phyloP scores from a whole-genome alignment of 1,140 invertebrate species.

The Coelopa frigida region DNA sequence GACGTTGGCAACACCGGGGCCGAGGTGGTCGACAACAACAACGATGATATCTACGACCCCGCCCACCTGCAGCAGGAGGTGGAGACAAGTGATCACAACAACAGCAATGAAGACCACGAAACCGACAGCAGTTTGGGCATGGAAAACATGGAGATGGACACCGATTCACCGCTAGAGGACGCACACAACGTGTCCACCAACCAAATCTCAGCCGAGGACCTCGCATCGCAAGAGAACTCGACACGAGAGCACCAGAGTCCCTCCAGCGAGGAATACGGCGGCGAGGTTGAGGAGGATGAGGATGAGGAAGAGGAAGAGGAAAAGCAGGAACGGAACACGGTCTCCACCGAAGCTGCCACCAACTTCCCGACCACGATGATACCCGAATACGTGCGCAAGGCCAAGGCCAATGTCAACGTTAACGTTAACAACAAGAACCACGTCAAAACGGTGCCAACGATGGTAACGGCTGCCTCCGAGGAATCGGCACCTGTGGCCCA shows the following conservation, averaged over 20 bases:
- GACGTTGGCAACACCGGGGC: slow-evolving; percentile 3
- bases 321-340: slow-evolving; percentile 1
- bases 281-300: slow-evolving; percentile 18
- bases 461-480: neutral
- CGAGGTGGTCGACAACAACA: neutral
- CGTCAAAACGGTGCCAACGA: neutral
- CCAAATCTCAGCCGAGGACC: no score
- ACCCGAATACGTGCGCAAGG: slow-evolving; percentile 36
- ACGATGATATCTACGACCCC: slow-evolving; percentile 32
- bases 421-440: no score
- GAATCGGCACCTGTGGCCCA: slow-evolving; percentile 15
- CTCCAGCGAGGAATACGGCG: slow-evolving; percentile 16
- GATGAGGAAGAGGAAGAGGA: slow-evolving; percentile 8
- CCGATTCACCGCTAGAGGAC: slow-evolving; percentile 2
- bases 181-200: slow-evolving; percentile 13
- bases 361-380: slow-evolving; percentile 23
- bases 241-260: neutral
- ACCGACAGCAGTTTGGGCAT: slow-evolving; percentile 14
- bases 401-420: slow-evolving; percentile 23
- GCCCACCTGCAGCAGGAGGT: slow-evolving; percentile 21
- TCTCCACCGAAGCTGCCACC: slow-evolving; percentile 13
- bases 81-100: slow-evolving; percentile 20
- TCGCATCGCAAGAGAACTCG: neutral
- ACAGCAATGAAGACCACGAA: slow-evolving; percentile 20
- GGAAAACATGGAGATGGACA: slow-evolving; percentile 14